Evolutionary conservation across 2,797 vertebrate genomes (phyloP).

Genomic region (Macropodus opercularis): DNA sequence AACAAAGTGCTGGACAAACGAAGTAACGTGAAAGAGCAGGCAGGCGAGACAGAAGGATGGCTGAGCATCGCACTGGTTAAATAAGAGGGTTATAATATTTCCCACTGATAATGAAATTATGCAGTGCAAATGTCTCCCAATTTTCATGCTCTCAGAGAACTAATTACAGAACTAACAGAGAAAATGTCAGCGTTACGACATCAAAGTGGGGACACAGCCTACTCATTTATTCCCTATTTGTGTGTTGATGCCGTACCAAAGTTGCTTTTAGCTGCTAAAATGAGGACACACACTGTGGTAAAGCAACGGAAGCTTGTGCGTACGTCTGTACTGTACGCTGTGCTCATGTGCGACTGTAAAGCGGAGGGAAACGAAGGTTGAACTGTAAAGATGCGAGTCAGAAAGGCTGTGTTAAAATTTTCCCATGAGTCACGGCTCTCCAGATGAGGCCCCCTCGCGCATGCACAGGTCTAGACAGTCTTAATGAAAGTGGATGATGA

Average conservation of each 20-base stretch:
- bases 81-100: constrained; percentile 55
- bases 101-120: constrained; percentile 70
- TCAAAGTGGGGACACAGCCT: constrained; percentile 66
- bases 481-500: constrained; percentile 55
- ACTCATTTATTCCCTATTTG: constrained; percentile 56
- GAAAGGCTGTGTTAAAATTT: constrained; percentile 25
- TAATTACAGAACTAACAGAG: constrained; percentile 71
- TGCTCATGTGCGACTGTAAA: constrained; percentile 12
- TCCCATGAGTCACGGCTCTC: constrained; percentile 49
- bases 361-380: constrained; percentile 7
- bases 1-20: constrained; percentile 28
- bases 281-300: constrained; percentile 39
- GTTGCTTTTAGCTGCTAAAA: constrained; percentile 67
- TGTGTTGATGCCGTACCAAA: constrained; percentile 66
- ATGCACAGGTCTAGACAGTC: constrained; percentile 17
- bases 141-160: constrained; percentile 66
- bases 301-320: constrained; percentile 9
- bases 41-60: constrained; percentile 31
- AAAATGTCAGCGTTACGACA: constrained; percentile 71
- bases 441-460: constrained; percentile 39
- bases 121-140: constrained; percentile 52
- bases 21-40: constrained; percentile 30
- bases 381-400: constrained; percentile 20
- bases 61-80: constrained; percentile 45
- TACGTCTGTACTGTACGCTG: not conserved